Evolutionary conservation across 2,113 vertebrate genomes (phyloP), one percentile per base, ranked within the genome.

Genomic region (Telmatochromis sp.): DNA sequence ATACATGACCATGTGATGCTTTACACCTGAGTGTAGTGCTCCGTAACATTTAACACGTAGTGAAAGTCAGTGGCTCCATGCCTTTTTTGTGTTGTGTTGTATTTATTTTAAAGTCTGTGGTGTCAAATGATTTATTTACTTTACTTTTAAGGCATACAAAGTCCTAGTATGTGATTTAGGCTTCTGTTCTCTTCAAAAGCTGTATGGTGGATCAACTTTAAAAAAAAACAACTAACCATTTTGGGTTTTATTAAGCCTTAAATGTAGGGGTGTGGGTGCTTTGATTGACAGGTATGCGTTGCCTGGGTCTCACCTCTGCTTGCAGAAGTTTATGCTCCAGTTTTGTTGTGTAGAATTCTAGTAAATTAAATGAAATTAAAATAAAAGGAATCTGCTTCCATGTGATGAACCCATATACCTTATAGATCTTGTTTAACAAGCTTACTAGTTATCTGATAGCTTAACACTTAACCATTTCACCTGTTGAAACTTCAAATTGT

Each of bases 1-100:
- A 94, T 54, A 81, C 78, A 26, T 14, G 49, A 75, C 15, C 57
- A 83, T 33, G 83, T 85, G 45, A 90, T 70, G 80, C 21, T n/a
- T 82, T 85, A 85, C 54, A 84, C 63, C 35, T 21, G 60, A 15
- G 75, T 84, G 60, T 58, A 81, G 60, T 13, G 13, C 7, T 13
- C 19, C 3, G 40, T 42, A 80, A 54, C 58, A 65, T 13, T 73
- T 15, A 63, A 75, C 6, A 15, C 26, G 1, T 5, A 49, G 51
- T 26, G 21, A 82, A 88, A 82, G 81, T 54, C 84, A 33, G 9
- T 84, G 45, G 57, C 37, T 85, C 26, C 26, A 6, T 60, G 54
- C 28, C 45, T 57, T 35, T 35, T 80, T 8, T 19, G 9, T 54
- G 9, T 31, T 19, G 70, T 73, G 21, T 28, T 73, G 14, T 45